Evolutionary conservation across 1,140 invertebrate species (phyloP).

Genomic region (Oppia nitens): DNA sequence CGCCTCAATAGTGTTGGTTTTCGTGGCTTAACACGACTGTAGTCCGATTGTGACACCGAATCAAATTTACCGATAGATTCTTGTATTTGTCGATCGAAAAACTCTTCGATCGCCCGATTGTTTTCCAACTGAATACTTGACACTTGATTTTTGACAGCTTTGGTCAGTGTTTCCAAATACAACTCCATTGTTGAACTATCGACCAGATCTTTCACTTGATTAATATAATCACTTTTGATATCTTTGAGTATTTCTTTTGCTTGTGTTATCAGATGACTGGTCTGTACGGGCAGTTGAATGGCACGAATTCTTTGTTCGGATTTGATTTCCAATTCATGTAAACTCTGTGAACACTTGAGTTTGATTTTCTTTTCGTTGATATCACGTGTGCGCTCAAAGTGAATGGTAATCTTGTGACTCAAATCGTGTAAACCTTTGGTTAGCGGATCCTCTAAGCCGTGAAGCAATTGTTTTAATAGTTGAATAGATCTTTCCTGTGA

Average conservation of each 20-base stretch:
- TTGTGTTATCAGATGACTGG: neutral
- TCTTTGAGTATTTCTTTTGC: neutral
- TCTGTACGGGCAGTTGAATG: neutral
- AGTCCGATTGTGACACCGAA: neutral
- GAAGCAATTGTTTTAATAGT: conserved; percentile 3
- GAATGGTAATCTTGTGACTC: neutral
- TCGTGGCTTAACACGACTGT: neutral
- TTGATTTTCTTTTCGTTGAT: conserved; percentile 13
- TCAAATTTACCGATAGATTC: neutral
- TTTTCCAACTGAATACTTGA: neutral
- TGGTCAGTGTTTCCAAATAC: neutral
- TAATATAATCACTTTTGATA: neutral
- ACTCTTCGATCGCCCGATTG: neutral
- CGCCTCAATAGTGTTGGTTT: neutral
- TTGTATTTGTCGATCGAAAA: neutral
- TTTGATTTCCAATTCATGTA: neutral
- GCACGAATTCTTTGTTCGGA: neutral
- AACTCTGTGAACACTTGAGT: neutral
- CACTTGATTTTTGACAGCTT: neutral
- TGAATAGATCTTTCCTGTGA: neutral
- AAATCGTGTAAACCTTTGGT: neutral
- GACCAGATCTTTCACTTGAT: neutral
- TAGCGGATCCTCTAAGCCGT: conserved; percentile 8
- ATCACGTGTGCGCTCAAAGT: neutral
- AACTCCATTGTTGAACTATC: neutral